A percentile compares a stretch with the other conserved stretches of the same genome.
Evolutionary conservation across 2,113 vertebrate genomes (phyloP).

Genomic region (Sphyrna mokarran): DNA sequence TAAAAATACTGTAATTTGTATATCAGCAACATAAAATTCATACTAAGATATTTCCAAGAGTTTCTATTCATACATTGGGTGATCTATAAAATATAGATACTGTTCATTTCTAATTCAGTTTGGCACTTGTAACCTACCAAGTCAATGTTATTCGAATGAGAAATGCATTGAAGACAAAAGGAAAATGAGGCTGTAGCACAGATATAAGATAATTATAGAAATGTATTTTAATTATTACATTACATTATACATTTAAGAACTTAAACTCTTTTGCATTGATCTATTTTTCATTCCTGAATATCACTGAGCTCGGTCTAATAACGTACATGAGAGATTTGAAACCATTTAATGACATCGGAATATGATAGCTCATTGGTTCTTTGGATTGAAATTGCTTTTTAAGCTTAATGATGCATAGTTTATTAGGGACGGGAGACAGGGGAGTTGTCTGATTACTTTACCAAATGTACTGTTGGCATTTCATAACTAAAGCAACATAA

Average conservation of each 20-base stretch:
- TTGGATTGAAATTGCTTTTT: neutral
- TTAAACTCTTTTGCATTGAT: neutral
- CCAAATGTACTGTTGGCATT: neutral
- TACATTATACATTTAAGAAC: neutral
- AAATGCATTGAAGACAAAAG: neutral
- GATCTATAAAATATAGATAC: neutral
- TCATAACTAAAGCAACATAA: neutral
- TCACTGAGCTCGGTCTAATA: neutral
- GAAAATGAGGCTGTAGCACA: neutral
- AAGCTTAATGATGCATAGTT: neutral
- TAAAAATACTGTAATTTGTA: neutral
- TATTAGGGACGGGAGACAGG: neutral
- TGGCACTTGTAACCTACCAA: neutral
- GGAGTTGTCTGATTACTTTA: neutral
- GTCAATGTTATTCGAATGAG: neutral
- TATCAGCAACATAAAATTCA: neutral
- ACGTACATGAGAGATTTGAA: neutral
- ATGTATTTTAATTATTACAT: neutral
- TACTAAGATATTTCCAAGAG: neutral
- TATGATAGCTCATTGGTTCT: neutral
- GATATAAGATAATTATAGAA: neutral
- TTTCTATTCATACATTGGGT: neutral
- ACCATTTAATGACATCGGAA: neutral
- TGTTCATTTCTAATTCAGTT: neutral
- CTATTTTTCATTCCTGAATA: neutral